Evolutionary conservation across 2,797 vertebrate genomes (phyloP).

Genomic region (Buceros bicornis): DNA sequence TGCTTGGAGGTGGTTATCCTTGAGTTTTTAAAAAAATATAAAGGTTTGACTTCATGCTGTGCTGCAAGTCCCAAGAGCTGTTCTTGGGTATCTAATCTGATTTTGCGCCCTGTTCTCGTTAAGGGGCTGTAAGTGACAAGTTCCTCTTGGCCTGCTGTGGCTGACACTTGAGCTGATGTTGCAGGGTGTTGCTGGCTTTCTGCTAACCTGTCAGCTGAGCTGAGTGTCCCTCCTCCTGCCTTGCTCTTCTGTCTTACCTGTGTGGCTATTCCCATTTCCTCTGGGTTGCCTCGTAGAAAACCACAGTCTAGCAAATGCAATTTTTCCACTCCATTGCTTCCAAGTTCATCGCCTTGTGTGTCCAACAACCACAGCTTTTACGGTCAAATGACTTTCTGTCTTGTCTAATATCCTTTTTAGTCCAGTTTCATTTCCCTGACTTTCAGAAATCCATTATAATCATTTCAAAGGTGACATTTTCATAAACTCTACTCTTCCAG

Average conservation of each 20-base stretch:
- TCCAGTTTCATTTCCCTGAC: not conserved
- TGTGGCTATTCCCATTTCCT: not conserved
- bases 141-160: not conserved
- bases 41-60: not conserved
- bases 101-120: rapidly evolving
- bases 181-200: not conserved
- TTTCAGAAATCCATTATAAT: conserved; percentile 5
- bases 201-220: rapidly evolving
- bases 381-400: conserved; percentile 39
- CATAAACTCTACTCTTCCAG: not conserved
- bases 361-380: not conserved
- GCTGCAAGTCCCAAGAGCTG: not conserved
- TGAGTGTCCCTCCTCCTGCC: not conserved
- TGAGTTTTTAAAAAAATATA: not conserved
- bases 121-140: not conserved
- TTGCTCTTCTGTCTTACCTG: rapidly evolving
- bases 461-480: conserved; percentile 14
- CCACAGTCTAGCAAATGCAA: not conserved
- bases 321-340: conserved; percentile 48
- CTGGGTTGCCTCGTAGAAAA: not conserved
- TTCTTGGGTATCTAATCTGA: not conserved
- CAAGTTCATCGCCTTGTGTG: not conserved
- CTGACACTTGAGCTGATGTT: not conserved
- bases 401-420: conserved; percentile 14
- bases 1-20: not conserved